phyloP scores from a whole-genome alignment of 2,888 invertebrate genomes.

The Mesorhabditis belari region DNA sequence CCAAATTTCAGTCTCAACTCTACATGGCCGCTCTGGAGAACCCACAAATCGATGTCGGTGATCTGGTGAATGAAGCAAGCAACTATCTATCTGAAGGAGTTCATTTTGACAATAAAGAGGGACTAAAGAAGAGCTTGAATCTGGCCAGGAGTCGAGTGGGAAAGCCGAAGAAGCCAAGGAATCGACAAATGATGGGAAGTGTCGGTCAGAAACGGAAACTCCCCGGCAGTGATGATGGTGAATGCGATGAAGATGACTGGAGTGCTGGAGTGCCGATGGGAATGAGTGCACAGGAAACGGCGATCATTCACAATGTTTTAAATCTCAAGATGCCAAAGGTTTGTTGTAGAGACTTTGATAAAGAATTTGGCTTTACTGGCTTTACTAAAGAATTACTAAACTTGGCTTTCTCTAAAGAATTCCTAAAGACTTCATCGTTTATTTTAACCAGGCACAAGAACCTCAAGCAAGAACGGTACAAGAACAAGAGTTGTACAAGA shows the following conservation, averaged over 20 bases:
- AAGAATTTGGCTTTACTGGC: conserved; percentile 3
- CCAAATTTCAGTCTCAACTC: conserved; percentile 33
- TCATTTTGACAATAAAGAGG: conserved; percentile 45
- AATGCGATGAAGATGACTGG: not conserved
- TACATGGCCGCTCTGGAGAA: conserved; percentile 33
- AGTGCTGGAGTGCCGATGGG: conserved; percentile 4
- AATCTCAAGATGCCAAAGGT: conserved; percentile 14
- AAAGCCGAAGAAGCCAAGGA: conserved; percentile 33
- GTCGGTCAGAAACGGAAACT: conserved; percentile 21
- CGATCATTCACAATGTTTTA: conserved; percentile 5
- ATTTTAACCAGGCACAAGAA: no score
- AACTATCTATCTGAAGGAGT: conserved; percentile 34
- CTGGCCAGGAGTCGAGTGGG: conserved; percentile 38
- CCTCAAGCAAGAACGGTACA: no score
- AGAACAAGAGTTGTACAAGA: no score
- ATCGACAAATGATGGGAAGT: conserved; percentile 2
- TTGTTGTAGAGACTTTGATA: no score
- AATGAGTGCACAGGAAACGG: not conserved
- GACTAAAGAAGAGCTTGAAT: conserved; percentile 45
- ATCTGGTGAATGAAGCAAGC: conserved; percentile 30
- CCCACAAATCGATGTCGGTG: conserved; percentile 34
- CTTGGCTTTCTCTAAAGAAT: no score
- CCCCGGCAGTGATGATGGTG: conserved; percentile 21
- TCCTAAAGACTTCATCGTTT: no score
- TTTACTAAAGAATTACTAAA: no score